phyloP scores from a whole-genome alignment of 92 coral and sea anemone genomes.

The Zoanthus gigantus region DNA sequence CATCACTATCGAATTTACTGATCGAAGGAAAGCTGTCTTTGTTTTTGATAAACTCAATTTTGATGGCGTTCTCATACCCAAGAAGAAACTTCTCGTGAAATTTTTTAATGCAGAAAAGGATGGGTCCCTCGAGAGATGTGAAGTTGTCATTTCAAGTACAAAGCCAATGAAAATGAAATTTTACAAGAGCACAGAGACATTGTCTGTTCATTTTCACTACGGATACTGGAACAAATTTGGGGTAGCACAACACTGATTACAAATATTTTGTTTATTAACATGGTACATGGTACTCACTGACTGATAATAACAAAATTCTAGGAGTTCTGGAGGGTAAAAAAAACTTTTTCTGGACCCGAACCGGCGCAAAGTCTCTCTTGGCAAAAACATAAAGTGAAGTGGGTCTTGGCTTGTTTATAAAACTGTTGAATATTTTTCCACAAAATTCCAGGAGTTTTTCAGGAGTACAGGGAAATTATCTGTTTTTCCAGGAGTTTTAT shows the following conservation, averaged over 20 bases:
- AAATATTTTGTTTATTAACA: slow-evolving; percentile 4
- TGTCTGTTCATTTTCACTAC: slow-evolving; percentile 25
- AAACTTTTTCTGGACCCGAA: slow-evolving; percentile 1
- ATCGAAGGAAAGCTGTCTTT: slow-evolving; percentile 55
- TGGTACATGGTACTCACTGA: slow-evolving; percentile 3
- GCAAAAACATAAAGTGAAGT: neutral
- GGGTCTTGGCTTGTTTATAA: slow-evolving; percentile 5
- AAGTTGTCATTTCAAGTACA: slow-evolving; percentile 29
- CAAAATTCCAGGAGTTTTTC: neutral
- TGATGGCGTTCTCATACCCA: slow-evolving; percentile 44
- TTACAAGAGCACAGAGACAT: slow-evolving; percentile 11
- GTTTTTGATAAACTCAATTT: slow-evolving; percentile 44
- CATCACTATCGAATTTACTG: slow-evolving; percentile 24
- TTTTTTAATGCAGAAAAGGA: slow-evolving; percentile 13
- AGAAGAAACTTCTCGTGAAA: slow-evolving; percentile 16
- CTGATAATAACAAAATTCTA: neutral
- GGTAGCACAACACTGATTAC: slow-evolving; percentile 47
- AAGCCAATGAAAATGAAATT: slow-evolving; percentile 19
- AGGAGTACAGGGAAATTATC: neutral
- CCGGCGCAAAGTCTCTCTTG: neutral
- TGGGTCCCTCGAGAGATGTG: neutral
- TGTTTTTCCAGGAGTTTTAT: neutral
- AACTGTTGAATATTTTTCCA: slow-evolving; percentile 3
- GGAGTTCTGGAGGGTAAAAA: slow-evolving; percentile 9
- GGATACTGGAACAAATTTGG: slow-evolving; percentile 49